phyloP scores from a whole-genome alignment of 2,888 invertebrate genomes.

The Gnatocerus cornutus region DNA sequence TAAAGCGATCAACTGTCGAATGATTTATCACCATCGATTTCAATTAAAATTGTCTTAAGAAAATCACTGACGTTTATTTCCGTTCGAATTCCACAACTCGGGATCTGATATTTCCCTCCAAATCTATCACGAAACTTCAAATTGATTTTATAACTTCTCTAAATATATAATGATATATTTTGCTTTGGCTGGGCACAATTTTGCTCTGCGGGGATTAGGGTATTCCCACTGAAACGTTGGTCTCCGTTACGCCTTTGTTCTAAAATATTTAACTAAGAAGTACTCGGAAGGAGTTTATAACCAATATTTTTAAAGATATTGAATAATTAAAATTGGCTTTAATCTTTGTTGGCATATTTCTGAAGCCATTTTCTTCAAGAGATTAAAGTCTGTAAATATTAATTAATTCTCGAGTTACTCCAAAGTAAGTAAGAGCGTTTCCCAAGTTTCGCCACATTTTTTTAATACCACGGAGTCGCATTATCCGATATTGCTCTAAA shows the following conservation, averaged over 20 bases:
- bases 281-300: slow-evolving; percentile 14
- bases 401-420: slow-evolving; percentile 27
- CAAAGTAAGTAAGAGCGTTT: slow-evolving; percentile 7
- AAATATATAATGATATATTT: slow-evolving; percentile 24
- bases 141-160: slow-evolving; percentile 15
- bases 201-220: neutral
- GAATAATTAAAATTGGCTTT: slow-evolving; percentile 32
- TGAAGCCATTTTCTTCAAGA: slow-evolving; percentile 21
- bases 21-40: slow-evolving; percentile 42
- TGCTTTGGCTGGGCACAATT: slow-evolving; percentile 3
- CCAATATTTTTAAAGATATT: slow-evolving; percentile 22
- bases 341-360: slow-evolving; percentile 29
- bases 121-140: slow-evolving; percentile 22
- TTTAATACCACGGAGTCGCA: neutral
- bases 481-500: neutral
- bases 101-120: slow-evolving; percentile 3
- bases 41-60: slow-evolving; percentile 38
- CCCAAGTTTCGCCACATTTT: slow-evolving; percentile 3
- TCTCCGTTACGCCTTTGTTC: slow-evolving; percentile 6
- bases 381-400: slow-evolving; percentile 29
- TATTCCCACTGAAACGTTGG: slow-evolving; percentile 3
- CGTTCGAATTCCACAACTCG: neutral
- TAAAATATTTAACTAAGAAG: slow-evolving; percentile 22
- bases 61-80: slow-evolving; percentile 35
- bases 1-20: slow-evolving; percentile 36